Evolutionary conservation across 2,113 vertebrate species (phyloP).

Genomic region (Micronycteris hirsuta): DNA sequence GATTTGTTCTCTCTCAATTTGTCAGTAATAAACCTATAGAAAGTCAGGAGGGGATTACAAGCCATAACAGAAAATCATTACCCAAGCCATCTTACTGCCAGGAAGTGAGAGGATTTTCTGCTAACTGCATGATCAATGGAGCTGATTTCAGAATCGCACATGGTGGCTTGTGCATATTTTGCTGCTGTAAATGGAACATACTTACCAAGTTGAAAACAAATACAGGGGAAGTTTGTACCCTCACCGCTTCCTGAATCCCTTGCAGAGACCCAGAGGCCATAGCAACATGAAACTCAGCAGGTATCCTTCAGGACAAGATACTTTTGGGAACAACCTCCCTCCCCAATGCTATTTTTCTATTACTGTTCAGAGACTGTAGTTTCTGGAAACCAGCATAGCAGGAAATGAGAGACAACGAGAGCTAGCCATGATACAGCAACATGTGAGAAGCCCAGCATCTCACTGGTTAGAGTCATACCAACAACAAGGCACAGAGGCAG

Average conservation of each 20-base stretch:
- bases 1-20: conserved; percentile 6
- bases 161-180: neutral
- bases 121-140: neutral
- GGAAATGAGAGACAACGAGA: neutral
- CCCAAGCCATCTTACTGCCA: neutral
- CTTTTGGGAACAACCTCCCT: neutral
- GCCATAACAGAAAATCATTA: conserved; percentile 5
- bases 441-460: neutral
- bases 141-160: neutral
- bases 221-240: neutral
- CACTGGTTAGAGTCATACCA: neutral
- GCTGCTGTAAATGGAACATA: neutral
- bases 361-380: neutral
- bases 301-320: neutral
- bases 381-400: neutral
- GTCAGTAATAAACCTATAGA: neutral
- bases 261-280: neutral
- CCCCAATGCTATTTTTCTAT: neutral
- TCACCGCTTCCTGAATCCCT: neutral
- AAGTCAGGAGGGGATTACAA: neutral
- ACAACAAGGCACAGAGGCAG: neutral
- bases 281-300: neutral
- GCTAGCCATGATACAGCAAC: neutral
- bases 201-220: neutral
- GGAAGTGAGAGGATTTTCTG: neutral